Evolutionary conservation across 2,797 vertebrate genomes (phyloP).

Genomic region (Echeneis naucrates): DNA sequence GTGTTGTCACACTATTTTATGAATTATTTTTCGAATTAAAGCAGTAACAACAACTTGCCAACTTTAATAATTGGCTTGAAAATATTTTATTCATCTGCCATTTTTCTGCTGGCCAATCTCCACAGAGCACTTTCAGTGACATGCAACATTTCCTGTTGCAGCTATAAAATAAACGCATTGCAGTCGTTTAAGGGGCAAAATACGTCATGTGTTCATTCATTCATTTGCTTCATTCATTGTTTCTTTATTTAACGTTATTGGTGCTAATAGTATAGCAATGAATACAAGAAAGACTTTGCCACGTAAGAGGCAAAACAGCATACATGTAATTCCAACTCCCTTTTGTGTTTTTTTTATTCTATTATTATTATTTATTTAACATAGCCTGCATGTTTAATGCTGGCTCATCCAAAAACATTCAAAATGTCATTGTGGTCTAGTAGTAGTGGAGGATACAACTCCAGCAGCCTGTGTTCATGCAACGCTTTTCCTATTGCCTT

Average conservation of each 20-base stretch:
- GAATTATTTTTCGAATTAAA: too few relatives aligned
- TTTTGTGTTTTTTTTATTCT: neutral
- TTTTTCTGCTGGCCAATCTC: neutral
- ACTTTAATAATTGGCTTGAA: neutral
- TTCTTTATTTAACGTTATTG: too few relatives aligned
- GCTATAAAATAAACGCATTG: neutral
- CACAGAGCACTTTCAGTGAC: neutral
- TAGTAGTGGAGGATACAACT: neutral
- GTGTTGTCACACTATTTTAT: too few relatives aligned
- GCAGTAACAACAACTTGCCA: neutral
- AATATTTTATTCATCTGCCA: neutral
- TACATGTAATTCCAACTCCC: neutral
- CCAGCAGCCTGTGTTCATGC: neutral
- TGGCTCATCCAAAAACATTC: neutral
- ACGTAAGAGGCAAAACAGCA: neutral
- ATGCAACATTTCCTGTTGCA: neutral
- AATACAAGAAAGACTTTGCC: neutral
- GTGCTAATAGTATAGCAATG: neutral
- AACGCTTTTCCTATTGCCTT: neutral
- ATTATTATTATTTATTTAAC: too few relatives aligned
- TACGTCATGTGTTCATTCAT: neutral
- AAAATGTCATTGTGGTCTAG: constrained; percentile 1
- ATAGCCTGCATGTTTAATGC: neutral
- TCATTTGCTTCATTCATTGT: too few relatives aligned
- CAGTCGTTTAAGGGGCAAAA: neutral